phyloP scores from a whole-genome alignment of 1,140 invertebrate genomes.

The Asbolus verrucosus region DNA sequence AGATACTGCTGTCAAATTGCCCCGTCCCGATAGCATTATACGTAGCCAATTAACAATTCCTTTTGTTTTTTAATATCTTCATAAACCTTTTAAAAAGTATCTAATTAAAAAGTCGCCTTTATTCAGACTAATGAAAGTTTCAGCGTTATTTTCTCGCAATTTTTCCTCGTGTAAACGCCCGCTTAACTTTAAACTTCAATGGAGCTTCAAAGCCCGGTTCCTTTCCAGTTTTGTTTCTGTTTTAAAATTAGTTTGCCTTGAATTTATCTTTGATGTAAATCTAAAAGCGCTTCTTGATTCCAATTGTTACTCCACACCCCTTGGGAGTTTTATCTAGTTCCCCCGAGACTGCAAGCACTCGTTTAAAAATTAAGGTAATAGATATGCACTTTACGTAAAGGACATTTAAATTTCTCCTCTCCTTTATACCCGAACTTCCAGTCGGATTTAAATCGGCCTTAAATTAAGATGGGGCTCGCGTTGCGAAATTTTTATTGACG shows the following conservation, averaged over 20 bases:
- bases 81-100: slow-evolving; percentile 11
- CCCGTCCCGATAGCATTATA: too few species aligned
- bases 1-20: not conserved
- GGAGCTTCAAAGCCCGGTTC: not conserved
- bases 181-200: not conserved
- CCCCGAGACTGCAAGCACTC: not conserved
- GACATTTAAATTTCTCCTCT: not conserved
- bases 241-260: slow-evolving; percentile 24
- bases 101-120: slow-evolving; percentile 17
- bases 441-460: too few species aligned
- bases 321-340: not conserved
- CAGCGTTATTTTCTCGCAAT: slow-evolving; percentile 5
- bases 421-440: not conserved
- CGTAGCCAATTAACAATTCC: slow-evolving; percentile 1
- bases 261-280: slow-evolving; percentile 13
- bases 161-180: too few species aligned
- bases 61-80: slow-evolving; percentile 9
- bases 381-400: slow-evolving; percentile 4
- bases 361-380: slow-evolving; percentile 11
- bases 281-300: not conserved
- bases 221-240: slow-evolving; percentile 1
- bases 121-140: slow-evolving; percentile 20
- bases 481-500: too few species aligned
- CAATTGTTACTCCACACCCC: not conserved
- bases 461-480: too few species aligned